These are phyloP conservation scores for Parauchenoglanis ngamensis DNA, from an alignment of 2,797 vertebrate species.

Conservation along the genomic window DNA sequence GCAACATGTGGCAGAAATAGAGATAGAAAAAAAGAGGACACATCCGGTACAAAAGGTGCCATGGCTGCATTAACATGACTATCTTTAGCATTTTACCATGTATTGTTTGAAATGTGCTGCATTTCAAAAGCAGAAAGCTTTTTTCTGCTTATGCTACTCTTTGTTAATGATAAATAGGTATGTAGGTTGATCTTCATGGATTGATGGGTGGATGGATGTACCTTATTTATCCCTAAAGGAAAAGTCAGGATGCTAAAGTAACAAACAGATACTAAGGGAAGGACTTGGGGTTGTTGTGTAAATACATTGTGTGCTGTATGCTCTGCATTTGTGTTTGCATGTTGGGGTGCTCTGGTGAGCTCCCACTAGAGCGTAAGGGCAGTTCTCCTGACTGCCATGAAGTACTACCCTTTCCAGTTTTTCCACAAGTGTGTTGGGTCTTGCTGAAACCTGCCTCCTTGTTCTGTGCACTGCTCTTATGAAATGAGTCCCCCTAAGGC, in stretches of 20 bases:
- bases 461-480: slow-evolving; percentile 51
- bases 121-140: too few relatives aligned
- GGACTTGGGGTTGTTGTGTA: neutral
- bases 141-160: neutral
- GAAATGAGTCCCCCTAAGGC: slow-evolving; percentile 49
- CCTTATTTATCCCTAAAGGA: neutral
- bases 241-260: neutral
- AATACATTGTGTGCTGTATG: neutral
- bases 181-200: neutral
- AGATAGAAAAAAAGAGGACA: neutral
- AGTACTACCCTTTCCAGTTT: slow-evolving; percentile 47
- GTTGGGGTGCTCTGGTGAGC: neutral
- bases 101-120: neutral
- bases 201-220: neutral
- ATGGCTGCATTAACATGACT: neutral
- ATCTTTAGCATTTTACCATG: neutral
- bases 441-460: slow-evolving; percentile 55
- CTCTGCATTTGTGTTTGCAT: neutral
- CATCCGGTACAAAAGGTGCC: neutral
- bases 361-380: neutral
- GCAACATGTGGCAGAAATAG: neutral
- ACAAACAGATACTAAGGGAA: neutral
- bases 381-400: neutral
- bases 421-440: slow-evolving; percentile 36
- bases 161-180: neutral